Base-by-base conservation (phyloP, 2,888 invertebrate species). In the Drosophila borborema region DNA sequence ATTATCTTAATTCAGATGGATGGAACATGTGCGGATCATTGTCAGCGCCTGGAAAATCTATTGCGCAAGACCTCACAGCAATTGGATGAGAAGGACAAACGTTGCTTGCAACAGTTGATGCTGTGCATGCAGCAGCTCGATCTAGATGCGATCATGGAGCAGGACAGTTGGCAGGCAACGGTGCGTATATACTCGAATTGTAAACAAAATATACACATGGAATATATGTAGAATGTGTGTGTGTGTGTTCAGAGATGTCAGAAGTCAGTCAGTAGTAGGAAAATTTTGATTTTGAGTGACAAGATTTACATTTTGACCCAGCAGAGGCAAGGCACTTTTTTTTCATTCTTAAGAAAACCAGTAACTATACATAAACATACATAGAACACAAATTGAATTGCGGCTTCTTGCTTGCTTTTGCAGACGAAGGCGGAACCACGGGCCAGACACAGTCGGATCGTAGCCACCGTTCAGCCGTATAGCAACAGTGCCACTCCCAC, bases 401-500 rank as follows among this genome's bases (percentile, higher is more conserved):
- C 87, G 56, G 23, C 18, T 4, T 60, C 23, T 56, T 49, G n/a
- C 10, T 49, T 31, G n/a, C n/a, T 12, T 80, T 56, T 80, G 82
- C 64, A 91, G 91, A 64, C 75, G 61, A 79, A 86, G 23, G 28
- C 81, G 41, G 86, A 81, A 72, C 81, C 70, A 58, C 75, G 69
- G 34, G 48, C 54, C 54, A 80, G 67, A 41, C 74, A 76, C 60
- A 82, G 73, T 59, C 95, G 94, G 91, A 95, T 94, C 87, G 95
- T 95, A 86, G 95, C 95, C 74, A 95, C 95, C 58, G 95, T 95
- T 66, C 95, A 95, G 74, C 96, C 95, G 49, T 95, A 95, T 81
- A 93, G 81, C 74, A 93, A 90, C 93, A 77, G 88, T 76, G 73
- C 77, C 70, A 76, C 87, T 64, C 76, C 80, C 81, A 69, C 80